Percentiles rank a stretch among this genome's conserved stretches.
These are phyloP conservation scores for Melanotaenia duboulayi DNA, from an alignment of 2,113 vertebrate genomes.

Conservation along the genomic window DNA sequence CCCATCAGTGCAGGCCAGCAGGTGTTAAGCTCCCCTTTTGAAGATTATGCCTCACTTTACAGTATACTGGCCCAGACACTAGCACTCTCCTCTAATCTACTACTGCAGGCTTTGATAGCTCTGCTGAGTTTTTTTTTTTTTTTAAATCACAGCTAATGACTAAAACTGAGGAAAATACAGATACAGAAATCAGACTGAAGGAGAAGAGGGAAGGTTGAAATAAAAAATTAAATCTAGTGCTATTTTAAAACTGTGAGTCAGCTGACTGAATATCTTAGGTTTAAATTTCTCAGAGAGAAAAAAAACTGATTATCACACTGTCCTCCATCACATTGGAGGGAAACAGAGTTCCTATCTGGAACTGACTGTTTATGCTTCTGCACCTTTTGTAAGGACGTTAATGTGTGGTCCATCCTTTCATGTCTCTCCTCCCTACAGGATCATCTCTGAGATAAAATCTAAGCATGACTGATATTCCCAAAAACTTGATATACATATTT, in stretches of 20 bases:
- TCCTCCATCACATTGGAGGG: neutral
- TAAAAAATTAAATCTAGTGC: conserved; percentile 33
- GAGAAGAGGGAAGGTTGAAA: conserved; percentile 24
- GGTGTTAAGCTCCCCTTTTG: conserved; percentile 71
- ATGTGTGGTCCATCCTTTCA: conserved; percentile 39
- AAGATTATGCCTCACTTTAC: conserved; percentile 71
- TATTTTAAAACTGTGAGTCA: conserved; percentile 30
- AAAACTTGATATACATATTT: conserved; percentile 81
- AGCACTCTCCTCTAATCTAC: conserved; percentile 68
- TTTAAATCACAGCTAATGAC: conserved; percentile 57
- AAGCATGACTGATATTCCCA: conserved; percentile 54
- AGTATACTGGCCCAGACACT: conserved; percentile 56
- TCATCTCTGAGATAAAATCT: conserved; percentile 70
- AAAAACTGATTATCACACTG: conserved; percentile 1
- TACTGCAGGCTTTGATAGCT: conserved; percentile 66
- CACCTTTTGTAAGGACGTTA: conserved; percentile 38
- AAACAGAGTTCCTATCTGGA: conserved; percentile 35
- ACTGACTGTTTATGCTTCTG: conserved; percentile 36
- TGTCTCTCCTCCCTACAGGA: conserved; percentile 48
- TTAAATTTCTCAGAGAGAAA: conserved; percentile 14
- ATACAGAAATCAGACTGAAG: conserved; percentile 42
- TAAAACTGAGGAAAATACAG: conserved; percentile 45
- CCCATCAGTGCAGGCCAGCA: conserved; percentile 38
- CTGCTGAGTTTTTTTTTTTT: conserved; percentile 57
- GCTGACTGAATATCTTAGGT: conserved; percentile 25